phyloP scores from a whole-genome alignment of 2,888 invertebrate genomes.

The Spilarctia lutea region DNA sequence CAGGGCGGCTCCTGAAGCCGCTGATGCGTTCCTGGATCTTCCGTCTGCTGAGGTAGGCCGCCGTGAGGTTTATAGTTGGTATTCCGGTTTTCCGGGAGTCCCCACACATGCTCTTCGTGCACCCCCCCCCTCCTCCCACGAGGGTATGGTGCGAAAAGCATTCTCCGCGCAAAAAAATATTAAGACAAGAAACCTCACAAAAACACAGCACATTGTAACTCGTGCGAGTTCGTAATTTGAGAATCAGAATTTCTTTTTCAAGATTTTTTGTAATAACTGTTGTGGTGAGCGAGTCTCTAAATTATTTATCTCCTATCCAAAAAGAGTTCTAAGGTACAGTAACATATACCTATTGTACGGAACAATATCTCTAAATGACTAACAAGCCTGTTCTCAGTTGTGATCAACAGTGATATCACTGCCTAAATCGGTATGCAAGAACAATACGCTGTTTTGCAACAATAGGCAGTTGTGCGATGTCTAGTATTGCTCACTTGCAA shows the following conservation, averaged over 20 bases:
- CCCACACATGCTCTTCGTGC: neutral
- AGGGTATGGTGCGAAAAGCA: constrained; percentile 1
- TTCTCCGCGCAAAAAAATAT: no score
- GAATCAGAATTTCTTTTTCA: constrained; percentile 12
- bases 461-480: constrained; percentile 32
- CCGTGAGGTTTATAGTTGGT: no score
- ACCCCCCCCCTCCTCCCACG: neutral
- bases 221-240: constrained; percentile 16
- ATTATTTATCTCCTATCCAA: constrained; percentile 9
- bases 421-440: constrained; percentile 12
- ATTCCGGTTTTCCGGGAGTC: no score
- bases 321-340: constrained; percentile 16
- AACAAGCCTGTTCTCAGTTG: constrained; percentile 34
- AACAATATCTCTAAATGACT: constrained; percentile 49
- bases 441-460: constrained; percentile 22
- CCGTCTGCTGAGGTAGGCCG: no score
- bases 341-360: constrained; percentile 29
- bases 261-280: constrained; percentile 14
- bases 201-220: neutral
- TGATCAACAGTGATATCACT: constrained; percentile 36
- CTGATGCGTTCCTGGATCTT: no score
- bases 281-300: constrained; percentile 24
- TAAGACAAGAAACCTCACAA: no score
- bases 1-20: no score
- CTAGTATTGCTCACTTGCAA: constrained; percentile 14